Evolutionary conservation across 1,140 invertebrate species (phyloP).

Genomic region (Trichonephila clavipes): DNA sequence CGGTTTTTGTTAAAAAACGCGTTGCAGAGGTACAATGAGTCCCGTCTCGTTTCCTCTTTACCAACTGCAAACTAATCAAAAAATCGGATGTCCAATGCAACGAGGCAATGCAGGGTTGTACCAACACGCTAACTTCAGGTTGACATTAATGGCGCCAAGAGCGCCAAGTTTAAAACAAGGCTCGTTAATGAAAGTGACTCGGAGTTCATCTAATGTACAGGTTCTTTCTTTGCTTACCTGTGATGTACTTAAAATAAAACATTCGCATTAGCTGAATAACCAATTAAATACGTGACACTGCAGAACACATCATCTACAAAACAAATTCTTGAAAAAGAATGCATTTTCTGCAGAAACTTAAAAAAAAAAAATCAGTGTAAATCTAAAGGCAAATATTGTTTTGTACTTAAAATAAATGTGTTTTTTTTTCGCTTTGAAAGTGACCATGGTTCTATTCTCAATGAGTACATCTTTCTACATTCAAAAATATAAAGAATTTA

Average conservation of each 20-base stretch:
- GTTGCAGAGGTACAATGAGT: neutral
- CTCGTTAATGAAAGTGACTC: neutral
- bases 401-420: too few relatives aligned
- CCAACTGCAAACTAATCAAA: constrained; percentile 46
- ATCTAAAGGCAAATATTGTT: too few relatives aligned
- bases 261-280: too few relatives aligned
- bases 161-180: constrained; percentile 22
- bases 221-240: neutral
- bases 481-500: too few relatives aligned
- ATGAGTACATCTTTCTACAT: too few relatives aligned
- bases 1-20: neutral
- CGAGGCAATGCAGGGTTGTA: constrained; percentile 39
- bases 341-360: too few relatives aligned
- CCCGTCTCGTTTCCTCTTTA: neutral
- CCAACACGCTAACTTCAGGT: neutral
- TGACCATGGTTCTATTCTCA: too few relatives aligned
- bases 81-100: constrained; percentile 47
- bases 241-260: neutral
- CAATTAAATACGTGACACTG: too few relatives aligned
- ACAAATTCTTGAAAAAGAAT: too few relatives aligned
- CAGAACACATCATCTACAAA: too few relatives aligned
- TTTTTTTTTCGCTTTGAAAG: too few relatives aligned
- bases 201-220: neutral
- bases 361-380: too few relatives aligned
- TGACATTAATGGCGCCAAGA: neutral